A percentile compares a stretch with the other conserved stretches of the same genome.
These are phyloP conservation scores for Gila orcuttii DNA, from an alignment of 2,113 vertebrate species.

Conservation along the genomic window DNA sequence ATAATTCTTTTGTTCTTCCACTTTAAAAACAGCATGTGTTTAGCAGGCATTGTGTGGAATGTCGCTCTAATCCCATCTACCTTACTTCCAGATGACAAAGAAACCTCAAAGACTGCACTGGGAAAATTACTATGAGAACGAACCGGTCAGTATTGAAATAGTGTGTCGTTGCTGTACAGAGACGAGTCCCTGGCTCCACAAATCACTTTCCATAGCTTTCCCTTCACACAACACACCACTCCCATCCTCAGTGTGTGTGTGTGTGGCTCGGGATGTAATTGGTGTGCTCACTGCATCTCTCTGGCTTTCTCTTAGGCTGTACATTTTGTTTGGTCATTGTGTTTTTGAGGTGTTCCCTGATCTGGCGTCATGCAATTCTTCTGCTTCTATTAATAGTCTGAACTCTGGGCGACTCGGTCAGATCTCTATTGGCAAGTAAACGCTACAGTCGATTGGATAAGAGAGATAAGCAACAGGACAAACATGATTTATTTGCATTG, in stretches of 20 bases:
- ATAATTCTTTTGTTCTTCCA: conserved; percentile 17
- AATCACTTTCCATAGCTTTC: conserved; percentile 12
- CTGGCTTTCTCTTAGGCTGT: conserved; percentile 35
- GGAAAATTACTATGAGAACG: conserved; percentile 95
- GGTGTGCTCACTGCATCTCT: conserved; percentile 41
- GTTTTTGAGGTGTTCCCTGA: conserved; percentile 32
- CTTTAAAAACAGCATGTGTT: conserved; percentile 59
- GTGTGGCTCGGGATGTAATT: conserved; percentile 25
- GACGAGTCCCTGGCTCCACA: conserved; percentile 29
- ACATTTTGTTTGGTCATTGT: conserved; percentile 63
- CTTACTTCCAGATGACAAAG: conserved; percentile 97
- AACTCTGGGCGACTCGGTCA: conserved; percentile 40
- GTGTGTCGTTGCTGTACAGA: conserved; percentile 45
- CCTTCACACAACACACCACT: conserved; percentile 26
- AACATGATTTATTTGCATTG: conserved; percentile 53
- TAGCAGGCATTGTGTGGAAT: conserved; percentile 56
- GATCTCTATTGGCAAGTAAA: conserved; percentile 52
- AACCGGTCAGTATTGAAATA: conserved; percentile 89
- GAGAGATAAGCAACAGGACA: conserved; percentile 52
- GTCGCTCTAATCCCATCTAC: conserved; percentile 74
- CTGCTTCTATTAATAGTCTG: conserved; percentile 21
- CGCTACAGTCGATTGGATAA: conserved; percentile 47
- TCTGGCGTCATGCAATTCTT: background rate
- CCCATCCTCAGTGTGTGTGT: conserved; percentile 27
- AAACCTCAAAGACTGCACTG: conserved; percentile 88